phyloP scores from a whole-genome alignment of 1,140 invertebrate species.

The Cylas formicarius region DNA sequence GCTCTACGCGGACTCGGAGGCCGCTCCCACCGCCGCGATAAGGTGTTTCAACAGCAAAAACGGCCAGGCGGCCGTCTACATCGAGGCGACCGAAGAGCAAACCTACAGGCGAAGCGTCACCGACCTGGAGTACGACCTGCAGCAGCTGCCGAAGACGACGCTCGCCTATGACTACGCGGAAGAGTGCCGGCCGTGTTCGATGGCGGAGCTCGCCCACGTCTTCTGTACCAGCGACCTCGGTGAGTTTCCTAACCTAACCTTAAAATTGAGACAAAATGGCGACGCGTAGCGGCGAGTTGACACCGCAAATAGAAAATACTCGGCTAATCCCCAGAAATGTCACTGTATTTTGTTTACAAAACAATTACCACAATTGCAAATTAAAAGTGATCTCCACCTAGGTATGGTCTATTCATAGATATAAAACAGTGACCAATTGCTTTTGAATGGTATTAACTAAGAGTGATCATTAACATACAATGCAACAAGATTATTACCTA shows the following conservation, averaged over 20 bases:
- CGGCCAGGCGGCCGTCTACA: slow-evolving; percentile 63
- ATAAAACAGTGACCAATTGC: no score
- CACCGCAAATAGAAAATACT: no score
- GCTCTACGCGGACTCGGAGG: slow-evolving; percentile 58
- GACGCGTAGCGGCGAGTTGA: no score
- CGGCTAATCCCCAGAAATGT: no score
- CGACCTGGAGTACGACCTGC: slow-evolving; percentile 61
- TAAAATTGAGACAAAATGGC: no score
- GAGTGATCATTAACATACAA: no score
- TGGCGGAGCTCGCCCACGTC: slow-evolving; percentile 64
- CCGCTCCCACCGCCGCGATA: slow-evolving; percentile 45
- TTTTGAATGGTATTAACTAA: no score
- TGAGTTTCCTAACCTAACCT: slow-evolving; percentile 47
- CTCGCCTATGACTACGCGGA: slow-evolving; percentile 50
- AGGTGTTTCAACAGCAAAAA: slow-evolving; percentile 62
- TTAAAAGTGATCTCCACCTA: no score
- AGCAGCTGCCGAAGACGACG: slow-evolving; percentile 45
- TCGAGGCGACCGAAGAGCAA: slow-evolving; percentile 50
- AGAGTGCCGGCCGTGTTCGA: slow-evolving; percentile 70
- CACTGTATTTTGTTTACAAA: no score
- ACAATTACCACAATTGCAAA: no score
- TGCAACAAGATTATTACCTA: no score
- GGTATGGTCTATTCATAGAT: no score
- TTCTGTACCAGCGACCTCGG: slow-evolving; percentile 76
- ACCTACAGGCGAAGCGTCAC: slow-evolving; percentile 47